Evolutionary conservation across 2,797 vertebrate genomes (phyloP).

Genomic region (Semotilus atromaculatus): DNA sequence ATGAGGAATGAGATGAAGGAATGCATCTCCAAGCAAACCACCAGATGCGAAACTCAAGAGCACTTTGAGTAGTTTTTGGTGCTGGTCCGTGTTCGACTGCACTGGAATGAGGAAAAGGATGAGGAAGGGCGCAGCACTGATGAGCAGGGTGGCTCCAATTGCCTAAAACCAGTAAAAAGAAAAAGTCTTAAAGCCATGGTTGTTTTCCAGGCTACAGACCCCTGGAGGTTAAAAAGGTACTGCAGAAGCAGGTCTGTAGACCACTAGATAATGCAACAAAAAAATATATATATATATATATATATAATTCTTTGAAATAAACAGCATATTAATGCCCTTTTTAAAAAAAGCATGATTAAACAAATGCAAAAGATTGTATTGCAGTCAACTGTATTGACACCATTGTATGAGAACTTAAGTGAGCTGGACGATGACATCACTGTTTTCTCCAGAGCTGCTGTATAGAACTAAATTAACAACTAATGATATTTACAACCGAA

Average conservation of each 20-base stretch:
- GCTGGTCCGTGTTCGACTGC: conserved; percentile 89
- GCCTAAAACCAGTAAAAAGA: conserved; percentile 73
- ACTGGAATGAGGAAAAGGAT: conserved; percentile 94
- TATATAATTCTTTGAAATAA: too few relatives aligned
- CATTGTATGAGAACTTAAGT: too few relatives aligned
- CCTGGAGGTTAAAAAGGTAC: not conserved
- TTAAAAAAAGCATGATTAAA: too few relatives aligned
- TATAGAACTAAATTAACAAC: too few relatives aligned
- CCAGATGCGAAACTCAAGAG: conserved; percentile 93
- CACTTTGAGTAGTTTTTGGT: conserved; percentile 89
- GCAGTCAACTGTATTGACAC: too few relatives aligned
- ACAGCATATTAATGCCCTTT: too few relatives aligned
- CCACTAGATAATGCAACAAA: not conserved
- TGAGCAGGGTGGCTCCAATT: conserved; percentile 88
- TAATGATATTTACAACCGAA: too few relatives aligned
- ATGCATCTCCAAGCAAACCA: conserved; percentile 92
- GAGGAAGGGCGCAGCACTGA: conserved; percentile 91
- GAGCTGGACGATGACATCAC: too few relatives aligned
- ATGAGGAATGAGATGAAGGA: conserved; percentile 93
- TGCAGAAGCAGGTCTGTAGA: not conserved
- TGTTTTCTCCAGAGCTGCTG: too few relatives aligned
- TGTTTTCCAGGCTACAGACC: not conserved
- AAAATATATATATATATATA: too few relatives aligned
- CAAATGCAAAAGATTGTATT: too few relatives aligned
- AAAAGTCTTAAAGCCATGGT: not conserved